Evolutionary conservation across 2,797 vertebrate genomes (phyloP).

Genomic region (Enteromius anoplus): DNA sequence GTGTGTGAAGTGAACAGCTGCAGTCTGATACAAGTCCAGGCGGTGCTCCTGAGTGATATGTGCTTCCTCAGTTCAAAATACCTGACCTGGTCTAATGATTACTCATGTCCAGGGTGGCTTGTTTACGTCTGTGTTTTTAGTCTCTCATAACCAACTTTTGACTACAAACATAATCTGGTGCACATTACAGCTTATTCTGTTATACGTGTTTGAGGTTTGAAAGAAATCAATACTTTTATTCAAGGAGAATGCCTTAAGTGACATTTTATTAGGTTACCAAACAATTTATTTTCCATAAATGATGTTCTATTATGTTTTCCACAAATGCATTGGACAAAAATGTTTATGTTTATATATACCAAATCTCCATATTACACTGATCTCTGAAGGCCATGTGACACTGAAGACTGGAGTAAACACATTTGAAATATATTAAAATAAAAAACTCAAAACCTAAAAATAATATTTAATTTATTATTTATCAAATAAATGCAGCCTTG

Average conservation of each 20-base stretch:
- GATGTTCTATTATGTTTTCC: background rate
- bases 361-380: background rate
- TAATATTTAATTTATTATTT: no score
- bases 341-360: background rate
- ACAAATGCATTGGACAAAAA: background rate
- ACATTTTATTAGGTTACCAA: background rate
- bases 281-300: background rate
- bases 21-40: constrained; percentile 24
- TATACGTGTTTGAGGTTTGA: background rate
- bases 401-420: background rate
- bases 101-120: constrained; percentile 7
- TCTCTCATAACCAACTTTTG: constrained; percentile 4
- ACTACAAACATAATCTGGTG: constrained; percentile 7
- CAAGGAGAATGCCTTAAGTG: background rate
- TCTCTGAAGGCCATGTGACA: background rate
- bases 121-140: constrained; percentile 33
- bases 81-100: constrained; percentile 44
- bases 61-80: constrained; percentile 27
- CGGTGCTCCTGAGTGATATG: constrained; percentile 22
- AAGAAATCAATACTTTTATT: background rate
- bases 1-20: constrained; percentile 53
- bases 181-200: background rate
- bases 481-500: background rate
- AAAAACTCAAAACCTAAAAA: background rate
- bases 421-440: background rate